Base-by-base conservation (phyloP, 2,797 vertebrate species). In the Hipposideros larvatus region DNA sequence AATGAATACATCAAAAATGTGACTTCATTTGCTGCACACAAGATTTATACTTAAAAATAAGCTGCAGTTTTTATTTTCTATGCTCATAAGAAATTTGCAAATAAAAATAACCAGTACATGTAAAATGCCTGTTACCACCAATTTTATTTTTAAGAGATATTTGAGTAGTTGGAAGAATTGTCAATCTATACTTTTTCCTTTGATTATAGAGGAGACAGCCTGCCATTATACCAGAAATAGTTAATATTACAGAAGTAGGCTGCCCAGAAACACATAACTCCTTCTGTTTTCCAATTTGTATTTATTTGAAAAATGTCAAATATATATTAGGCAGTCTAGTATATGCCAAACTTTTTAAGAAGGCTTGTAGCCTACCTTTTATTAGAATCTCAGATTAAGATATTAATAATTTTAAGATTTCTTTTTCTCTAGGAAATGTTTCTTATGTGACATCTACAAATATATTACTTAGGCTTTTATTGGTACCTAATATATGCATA, bases 191-290 rank as follows among this genome's bases (percentile, higher is more conserved):
- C 71, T 89, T 95, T 98, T 87, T 90, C 43, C 77, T 96, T 87
- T 98, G 96, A 97, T 97, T 96, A 97, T 73, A 97, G 93, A 97
- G 93, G 51, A 97, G 93, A 93, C 77, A 97, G 94, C 53, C 96
- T 97, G 53, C 94, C 79, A 97, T 97, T 96, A 97, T 92, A 94
- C 34, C 53, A 95, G 91, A 97, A 97, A 97, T 96, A 97, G 95
- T 97, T 96, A 97, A 97, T 97, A 96, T 97, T 97, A 96, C 73
- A 97, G 46, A 88, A 93, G 91, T 94, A 96, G 91, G 94, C 57
- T 87, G 46, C 86, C 68, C 77, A 66, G 71, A 95, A 97, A 97
- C 68, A 95, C 11, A 87, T 14, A 91, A 84, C 83, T 97, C 71
- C 68, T 95, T 93, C 78, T 92, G 73, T 66, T 93, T 97, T 96